These are phyloP conservation scores for Nephila pilipes DNA, from an alignment of 1,140 invertebrate genomes.

Conservation along the genomic window DNA sequence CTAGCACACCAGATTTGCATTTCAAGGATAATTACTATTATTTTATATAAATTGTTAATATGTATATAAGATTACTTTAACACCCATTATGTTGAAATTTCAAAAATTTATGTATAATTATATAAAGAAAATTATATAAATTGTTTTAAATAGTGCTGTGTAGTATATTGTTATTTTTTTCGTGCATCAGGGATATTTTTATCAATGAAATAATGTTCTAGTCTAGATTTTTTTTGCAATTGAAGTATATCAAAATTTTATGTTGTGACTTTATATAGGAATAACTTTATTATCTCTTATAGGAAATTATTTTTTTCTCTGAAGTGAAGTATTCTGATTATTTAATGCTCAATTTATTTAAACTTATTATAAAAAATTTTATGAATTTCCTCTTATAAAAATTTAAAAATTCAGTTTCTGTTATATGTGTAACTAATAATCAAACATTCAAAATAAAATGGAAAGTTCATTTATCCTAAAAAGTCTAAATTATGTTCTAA, in stretches of 20 bases:
- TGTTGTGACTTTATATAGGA: not conserved
- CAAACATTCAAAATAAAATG: too few species aligned
- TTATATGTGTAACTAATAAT: too few species aligned
- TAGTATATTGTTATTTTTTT: slow-evolving; percentile 15
- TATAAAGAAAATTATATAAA: slow-evolving; percentile 12
- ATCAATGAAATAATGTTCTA: not conserved
- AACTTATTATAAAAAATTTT: too few species aligned
- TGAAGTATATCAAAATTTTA: not conserved
- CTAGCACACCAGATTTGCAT: not conserved
- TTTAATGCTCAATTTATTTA: not conserved
- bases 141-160: not conserved
- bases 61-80: slow-evolving; percentile 52
- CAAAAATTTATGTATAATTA: not conserved
- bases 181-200: not conserved
- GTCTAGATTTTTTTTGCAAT: not conserved
- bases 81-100: slow-evolving; percentile 5
- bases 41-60: slow-evolving; percentile 21
- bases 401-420: too few species aligned
- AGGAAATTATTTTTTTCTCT: not conserved
- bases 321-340: not conserved
- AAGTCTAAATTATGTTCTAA: not conserved
- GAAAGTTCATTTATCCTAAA: too few species aligned
- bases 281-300: not conserved
- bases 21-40: slow-evolving; percentile 10
- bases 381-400: too few species aligned